Conservation (phyloP, 1,140 invertebrate species). For the Lepidurus couesii region DNA sequence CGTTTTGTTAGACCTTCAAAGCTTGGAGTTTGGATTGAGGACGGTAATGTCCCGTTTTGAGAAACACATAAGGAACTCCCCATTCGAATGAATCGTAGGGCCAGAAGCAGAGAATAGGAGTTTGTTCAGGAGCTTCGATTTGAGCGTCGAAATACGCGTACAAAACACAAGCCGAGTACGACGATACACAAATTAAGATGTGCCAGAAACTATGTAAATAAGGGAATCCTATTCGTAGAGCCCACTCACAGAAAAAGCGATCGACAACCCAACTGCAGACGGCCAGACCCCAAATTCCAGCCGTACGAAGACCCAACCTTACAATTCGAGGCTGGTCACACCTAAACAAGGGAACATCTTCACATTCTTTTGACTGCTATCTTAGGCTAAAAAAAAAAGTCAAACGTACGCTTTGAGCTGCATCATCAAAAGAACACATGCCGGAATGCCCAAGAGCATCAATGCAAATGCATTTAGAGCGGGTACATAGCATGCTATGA, state of each 20-base stretch:
- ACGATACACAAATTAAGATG: conserved; percentile 68
- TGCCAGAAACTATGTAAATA: conserved; percentile 77
- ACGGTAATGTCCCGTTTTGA: neutral
- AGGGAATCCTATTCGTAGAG: conserved; percentile 66
- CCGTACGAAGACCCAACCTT: conserved; percentile 59
- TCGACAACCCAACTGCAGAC: conserved; percentile 71
- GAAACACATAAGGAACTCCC: conserved; percentile 7
- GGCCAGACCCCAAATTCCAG: conserved; percentile 59
- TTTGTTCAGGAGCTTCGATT: conserved; percentile 47
- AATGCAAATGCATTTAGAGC: conserved; percentile 70
- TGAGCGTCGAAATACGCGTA: conserved; percentile 71
- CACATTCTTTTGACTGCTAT: neutral
- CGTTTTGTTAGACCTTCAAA: neutral
- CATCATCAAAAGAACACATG: conserved; percentile 57
- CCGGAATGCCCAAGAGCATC: conserved; percentile 65
- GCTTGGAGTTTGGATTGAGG: neutral
- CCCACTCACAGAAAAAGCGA: conserved; percentile 67
- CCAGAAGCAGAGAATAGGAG: neutral
- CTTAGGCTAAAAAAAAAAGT: neutral
- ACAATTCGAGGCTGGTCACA: conserved; percentile 59
- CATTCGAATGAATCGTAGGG: conserved; percentile 2
- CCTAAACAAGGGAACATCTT: conserved; percentile 44
- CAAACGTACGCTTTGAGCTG: conserved; percentile 57
- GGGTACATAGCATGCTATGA: conserved; percentile 62
- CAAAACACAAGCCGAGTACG: conserved; percentile 65